These are phyloP conservation scores for Propsilocerus akamusi DNA, from an alignment of 1,140 invertebrate genomes.

Conservation along the genomic window DNA sequence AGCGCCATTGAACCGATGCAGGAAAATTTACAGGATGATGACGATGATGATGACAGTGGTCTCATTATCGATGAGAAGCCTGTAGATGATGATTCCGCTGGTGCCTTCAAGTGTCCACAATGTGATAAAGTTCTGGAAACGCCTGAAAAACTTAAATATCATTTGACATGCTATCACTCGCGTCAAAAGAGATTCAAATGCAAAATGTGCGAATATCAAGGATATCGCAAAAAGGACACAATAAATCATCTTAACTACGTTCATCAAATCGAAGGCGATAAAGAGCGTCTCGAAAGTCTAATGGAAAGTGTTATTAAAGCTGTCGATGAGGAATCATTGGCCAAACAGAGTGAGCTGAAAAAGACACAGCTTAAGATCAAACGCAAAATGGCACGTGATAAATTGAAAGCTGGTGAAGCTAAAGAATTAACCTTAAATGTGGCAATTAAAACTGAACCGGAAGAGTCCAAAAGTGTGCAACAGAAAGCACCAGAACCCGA, in stretches of 20 bases:
- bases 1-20: background rate
- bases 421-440: background rate
- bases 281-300: constrained; percentile 10
- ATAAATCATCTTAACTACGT: constrained; percentile 31
- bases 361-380: background rate
- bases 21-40: background rate
- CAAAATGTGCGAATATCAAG: constrained; percentile 33
- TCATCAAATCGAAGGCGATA: constrained; percentile 22
- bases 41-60: background rate
- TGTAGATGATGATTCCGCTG: background rate
- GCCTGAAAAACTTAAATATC: constrained; percentile 26
- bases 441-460: no score
- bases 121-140: constrained; percentile 23
- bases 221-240: constrained; percentile 30
- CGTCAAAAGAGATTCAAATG: constrained; percentile 32
- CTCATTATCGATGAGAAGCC: background rate
- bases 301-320: background rate
- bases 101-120: constrained; percentile 18
- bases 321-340: background rate
- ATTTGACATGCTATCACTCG: constrained; percentile 33
- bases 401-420: background rate
- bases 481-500: no score
- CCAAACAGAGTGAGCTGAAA: background rate
- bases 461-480: no score
- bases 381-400: background rate